Evolutionary conservation across 2,888 invertebrate species (phyloP), one percentile per base, ranked within the genome.

Genomic region (Aleiodes alternator): DNA sequence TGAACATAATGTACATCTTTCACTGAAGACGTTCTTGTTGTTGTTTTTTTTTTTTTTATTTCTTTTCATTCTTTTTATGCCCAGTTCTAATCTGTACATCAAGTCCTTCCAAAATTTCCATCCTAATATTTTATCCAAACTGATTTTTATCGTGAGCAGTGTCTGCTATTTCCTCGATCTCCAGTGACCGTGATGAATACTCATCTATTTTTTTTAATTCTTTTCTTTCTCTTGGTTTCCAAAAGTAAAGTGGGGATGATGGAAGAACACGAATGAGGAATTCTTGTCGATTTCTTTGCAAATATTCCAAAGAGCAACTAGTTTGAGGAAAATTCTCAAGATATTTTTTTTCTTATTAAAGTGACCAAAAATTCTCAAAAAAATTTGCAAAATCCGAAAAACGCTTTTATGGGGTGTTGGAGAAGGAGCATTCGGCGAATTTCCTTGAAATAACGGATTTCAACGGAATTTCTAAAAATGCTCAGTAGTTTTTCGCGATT

Each of bases 41-140:
- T 23, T 23, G 59, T 61, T 68, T 59, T 77, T 78, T 73, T 12
- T 61, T 68, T 59, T 77, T 78, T 73, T 12, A 23, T 61, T 11
- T 50, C 34, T 61, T 11, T 50, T 51, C 2, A 53, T 53, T 72
- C 53, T 23, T 59, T 48, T 9, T 48, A 64, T 64, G 48, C 64
- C 0, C 9, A 43, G 11, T 43, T 64, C 64, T 48, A 64, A 64
- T 64, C 64, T 8, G 43, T n/a, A 16, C 16, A 64, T 64, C 64
- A 43, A 38, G 64, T 43, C 64, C 59, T 59, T 34, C 64, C 64
- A 12, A 64, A 64, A 43, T 64, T 64, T 43, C 38, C n/a, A 64
- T 64, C 64, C 48, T 11, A 38, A 64, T 64, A 48, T 16, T 48
- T 64, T 43, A 64, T 64, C n/a, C 43, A 8, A 7, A 48, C n/a